Base-by-base conservation (phyloP, 2,797 vertebrate genomes). In the Garrulus glandarius region DNA sequence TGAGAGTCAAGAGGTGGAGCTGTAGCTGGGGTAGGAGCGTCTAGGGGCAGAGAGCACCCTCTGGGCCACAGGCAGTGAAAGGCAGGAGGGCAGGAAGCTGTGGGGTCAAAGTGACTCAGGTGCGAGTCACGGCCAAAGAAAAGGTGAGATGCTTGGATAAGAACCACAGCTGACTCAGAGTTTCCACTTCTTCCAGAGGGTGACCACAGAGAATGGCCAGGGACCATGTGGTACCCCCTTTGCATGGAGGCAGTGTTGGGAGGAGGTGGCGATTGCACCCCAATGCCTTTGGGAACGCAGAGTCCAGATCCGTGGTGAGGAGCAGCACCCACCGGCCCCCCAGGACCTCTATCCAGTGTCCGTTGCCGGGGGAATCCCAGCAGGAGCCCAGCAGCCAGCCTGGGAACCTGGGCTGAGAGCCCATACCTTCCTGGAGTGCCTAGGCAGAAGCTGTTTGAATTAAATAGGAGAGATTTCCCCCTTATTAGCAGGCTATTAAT, bases 401-500 rank as follows among this genome's bases (percentile, higher is more conserved):
- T 93, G 93, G 43, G 80, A 95, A 88, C 26, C 50, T 72, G 69
- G 74, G 87, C 76, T 61, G n/a, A 70, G 27, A 94, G 74, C 63
- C 78, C 71, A 34, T 85, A 63, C 34, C 81, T 94, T 94, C 80
- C 81, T 93, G 91, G 87, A 95, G 67, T 72, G 36, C 83, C 24
- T 53, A 76, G 52, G 92, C 77, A 86, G 49, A 94, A 16, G 34
- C 53, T 81, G 72, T 93, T 90, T 88, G 95, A 93, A 91, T 91
- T 92, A 96, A 92, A 96, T 47, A 89, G 68, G 69, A 91, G 81
- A 95, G 89, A 96, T 96, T 97, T 97, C 91, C 93, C 96, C 96
- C 95, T 96, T 97, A 96, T 96, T 97, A 95, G 93, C 82, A 8
- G 87, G 78, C 95, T 92, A 91, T 96, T 96, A 96, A 95, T 96